Conservation (phyloP, 2,797 vertebrate species). For the Sebastes baramenuke region DNA sequence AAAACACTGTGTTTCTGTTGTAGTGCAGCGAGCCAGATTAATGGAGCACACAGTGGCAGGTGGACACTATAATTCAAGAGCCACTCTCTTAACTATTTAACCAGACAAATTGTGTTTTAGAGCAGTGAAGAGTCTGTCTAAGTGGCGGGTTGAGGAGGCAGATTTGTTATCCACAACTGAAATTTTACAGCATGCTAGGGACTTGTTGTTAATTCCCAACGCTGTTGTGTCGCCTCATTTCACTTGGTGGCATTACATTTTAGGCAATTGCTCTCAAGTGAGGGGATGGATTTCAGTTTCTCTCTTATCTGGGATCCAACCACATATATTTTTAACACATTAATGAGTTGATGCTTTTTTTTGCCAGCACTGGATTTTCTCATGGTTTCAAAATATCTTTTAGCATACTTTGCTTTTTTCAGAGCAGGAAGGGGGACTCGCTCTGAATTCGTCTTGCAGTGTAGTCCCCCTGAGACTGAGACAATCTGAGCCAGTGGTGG, state of each 20-base stretch:
- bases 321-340: neutral
- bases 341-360: conserved; percentile 26
- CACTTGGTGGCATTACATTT: conserved; percentile 7
- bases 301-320: neutral
- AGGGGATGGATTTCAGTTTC: neutral
- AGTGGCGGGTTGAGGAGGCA: neutral
- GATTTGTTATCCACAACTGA: conserved; percentile 3
- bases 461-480: conserved; percentile 51
- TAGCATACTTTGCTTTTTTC: neutral
- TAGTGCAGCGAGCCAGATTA: neutral
- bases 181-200: neutral
- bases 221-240: conserved; percentile 21
- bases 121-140: neutral
- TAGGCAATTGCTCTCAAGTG: neutral
- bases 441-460: conserved; percentile 39
- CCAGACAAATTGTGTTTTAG: conserved; percentile 6
- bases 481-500: conserved; percentile 26
- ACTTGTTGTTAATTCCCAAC: conserved; percentile 4
- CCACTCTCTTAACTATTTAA: conserved; percentile 20
- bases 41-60: neutral
- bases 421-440: conserved; percentile 23
- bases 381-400: conserved; percentile 20
- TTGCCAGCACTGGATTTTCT: conserved; percentile 26
- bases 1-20: neutral
- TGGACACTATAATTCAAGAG: conserved; percentile 21